Base-by-base conservation (phyloP, 2,113 vertebrate species). In the Epinephelus fuscoguttatus region DNA sequence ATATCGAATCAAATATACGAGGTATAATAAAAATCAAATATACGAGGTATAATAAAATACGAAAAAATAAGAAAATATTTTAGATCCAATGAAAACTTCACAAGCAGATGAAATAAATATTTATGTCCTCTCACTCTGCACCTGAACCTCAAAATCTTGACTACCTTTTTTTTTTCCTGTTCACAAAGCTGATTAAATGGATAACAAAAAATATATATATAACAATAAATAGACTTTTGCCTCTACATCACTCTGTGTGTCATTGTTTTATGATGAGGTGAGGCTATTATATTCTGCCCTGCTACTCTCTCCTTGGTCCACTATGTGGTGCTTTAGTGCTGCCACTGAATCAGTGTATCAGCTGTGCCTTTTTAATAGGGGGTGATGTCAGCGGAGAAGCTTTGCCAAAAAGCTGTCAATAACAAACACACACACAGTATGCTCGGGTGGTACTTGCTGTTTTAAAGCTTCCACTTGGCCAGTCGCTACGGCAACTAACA, bases 301-400 rank as follows among this genome's bases (percentile, higher is more conserved):
- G 86, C 75, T 77, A 6, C 60, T 63, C 64, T 85, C 56, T 19
- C 45, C 11, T 70, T 15, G 19, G 13, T 82, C 91, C 92, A 90
- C 92, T 88, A 7, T 89, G 92, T 87, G 90, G 91, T 78, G 90
- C 87, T 89, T 88, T 86, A 79, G 87, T 17, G 77, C 86, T 60
- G 61, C 50, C 1, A 3, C 21, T 70, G 64, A 78, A 66, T 84
- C 23, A 19, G 17, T 5, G 1, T 3, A 42, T 61, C 59, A 55
- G 75, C 67, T 81, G 68, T n/a, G 42, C 55, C 33, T 59, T 40
- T 59, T 33, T 61, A 68, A 94, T 87, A 87, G 85, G 37, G 19
- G 75, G 92, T 97, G 97, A 97, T 95, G 96, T 90, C 84, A 84
- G 45, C 7, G 60, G 15, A 37, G 70, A 60, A 47, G 59, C 47